phyloP scores from a whole-genome alignment of 2,113 vertebrate genomes.

The Chlamydotis undulata region DNA sequence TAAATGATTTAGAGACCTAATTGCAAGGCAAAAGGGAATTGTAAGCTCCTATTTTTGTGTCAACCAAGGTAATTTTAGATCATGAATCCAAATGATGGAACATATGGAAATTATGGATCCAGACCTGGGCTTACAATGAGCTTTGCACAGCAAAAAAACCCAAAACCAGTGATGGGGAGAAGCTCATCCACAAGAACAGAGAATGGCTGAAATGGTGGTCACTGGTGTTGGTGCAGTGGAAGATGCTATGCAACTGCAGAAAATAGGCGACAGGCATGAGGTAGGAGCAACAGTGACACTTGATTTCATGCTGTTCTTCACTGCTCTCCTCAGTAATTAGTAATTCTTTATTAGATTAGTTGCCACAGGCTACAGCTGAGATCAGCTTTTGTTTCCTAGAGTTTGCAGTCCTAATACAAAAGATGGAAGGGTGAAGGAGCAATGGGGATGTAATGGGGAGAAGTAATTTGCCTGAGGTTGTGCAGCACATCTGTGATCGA shows the following conservation, averaged over 20 bases:
- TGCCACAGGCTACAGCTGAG: not conserved
- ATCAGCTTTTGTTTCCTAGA: not conserved
- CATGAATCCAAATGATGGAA: not conserved
- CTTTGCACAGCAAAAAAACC: not conserved
- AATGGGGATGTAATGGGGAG: not conserved
- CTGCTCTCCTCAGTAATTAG: not conserved
- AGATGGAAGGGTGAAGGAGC: not conserved
- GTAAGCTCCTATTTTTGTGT: slow-evolving; percentile 45
- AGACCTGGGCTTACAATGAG: not conserved
- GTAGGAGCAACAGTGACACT: not conserved
- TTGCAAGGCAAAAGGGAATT: slow-evolving; percentile 55
- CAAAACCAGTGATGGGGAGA: not conserved
- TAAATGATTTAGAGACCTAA: slow-evolving; percentile 51
- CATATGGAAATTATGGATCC: not conserved
- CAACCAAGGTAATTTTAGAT: slow-evolving; percentile 38
- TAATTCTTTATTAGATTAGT: not conserved
- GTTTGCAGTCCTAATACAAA: not conserved
- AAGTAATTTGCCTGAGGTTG: not conserved
- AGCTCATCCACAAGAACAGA: not conserved
- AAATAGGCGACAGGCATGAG: not conserved
- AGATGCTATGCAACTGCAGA: not conserved
- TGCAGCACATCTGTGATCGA: not conserved
- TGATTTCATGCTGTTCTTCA: not conserved
- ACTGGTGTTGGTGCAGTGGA: not conserved
- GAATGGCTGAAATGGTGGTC: not conserved